These are phyloP conservation scores for Bettongia penicillata DNA, from an alignment of 2,113 vertebrate species.

Conservation along the genomic window DNA sequence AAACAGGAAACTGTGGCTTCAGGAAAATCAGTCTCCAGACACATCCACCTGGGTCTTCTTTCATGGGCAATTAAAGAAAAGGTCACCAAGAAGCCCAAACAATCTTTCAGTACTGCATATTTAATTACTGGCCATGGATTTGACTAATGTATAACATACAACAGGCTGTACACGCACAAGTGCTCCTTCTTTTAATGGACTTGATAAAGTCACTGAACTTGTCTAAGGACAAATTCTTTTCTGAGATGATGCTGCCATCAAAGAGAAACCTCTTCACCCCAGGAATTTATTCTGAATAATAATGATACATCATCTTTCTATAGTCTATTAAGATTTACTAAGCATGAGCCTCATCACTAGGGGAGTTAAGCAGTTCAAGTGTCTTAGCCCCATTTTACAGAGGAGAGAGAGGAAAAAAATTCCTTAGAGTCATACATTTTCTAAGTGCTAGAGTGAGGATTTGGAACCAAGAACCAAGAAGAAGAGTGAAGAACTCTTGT, in stretches of 20 bases:
- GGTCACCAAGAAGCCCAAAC: slow-evolving; percentile 9
- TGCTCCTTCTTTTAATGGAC: not conserved
- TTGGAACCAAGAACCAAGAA: not conserved
- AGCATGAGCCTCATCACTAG: not conserved
- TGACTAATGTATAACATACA: not conserved
- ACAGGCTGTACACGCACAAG: not conserved
- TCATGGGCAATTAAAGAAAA: slow-evolving; percentile 61
- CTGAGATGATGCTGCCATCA: not conserved
- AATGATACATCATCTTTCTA: not conserved
- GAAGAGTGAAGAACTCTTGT: not conserved
- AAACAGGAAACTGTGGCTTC: slow-evolving; percentile 5
- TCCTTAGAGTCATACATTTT: not conserved
- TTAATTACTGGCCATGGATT: not conserved
- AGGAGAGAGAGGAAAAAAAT: not conserved
- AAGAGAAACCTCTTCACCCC: not conserved
- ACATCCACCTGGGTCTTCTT: not conserved
- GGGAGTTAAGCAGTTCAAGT: not conserved
- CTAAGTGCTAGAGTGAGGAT: not conserved
- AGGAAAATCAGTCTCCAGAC: slow-evolving; percentile 22
- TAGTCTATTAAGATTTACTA: not conserved
- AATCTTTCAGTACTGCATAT: not conserved
- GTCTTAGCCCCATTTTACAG: not conserved
- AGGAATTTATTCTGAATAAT: not conserved
- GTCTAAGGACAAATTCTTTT: not conserved
- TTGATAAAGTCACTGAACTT: not conserved